Conservation (phyloP, 2,888 invertebrate species). For the Stenichneumon culpator region DNA sequence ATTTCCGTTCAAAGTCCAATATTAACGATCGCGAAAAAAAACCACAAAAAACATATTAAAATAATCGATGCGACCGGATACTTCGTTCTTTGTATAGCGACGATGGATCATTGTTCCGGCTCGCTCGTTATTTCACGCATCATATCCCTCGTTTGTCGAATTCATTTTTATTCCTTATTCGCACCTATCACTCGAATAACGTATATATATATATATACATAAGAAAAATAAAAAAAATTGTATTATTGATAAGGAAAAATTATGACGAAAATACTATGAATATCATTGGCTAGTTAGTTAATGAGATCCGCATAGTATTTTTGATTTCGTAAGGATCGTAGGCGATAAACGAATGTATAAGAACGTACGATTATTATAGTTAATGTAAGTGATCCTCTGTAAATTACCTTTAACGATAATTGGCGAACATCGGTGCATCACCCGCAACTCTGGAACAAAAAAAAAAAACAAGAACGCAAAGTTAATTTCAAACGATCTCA, state of each 20-base stretch:
- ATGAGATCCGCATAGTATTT: conserved; percentile 29
- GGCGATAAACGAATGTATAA: conserved; percentile 49
- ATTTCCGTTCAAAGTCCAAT: conserved; percentile 39
- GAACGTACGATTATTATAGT: conserved; percentile 22
- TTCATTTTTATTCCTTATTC: conserved; percentile 54
- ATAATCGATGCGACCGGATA: conserved; percentile 40
- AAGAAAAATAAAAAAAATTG: conserved; percentile 22
- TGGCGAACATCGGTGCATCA: conserved; percentile 37
- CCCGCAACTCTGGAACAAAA: conserved; percentile 41
- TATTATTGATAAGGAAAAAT: conserved; percentile 8
- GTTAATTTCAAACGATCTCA: conserved; percentile 8
- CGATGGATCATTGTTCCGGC: conserved; percentile 42
- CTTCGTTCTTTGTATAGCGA: conserved; percentile 45
- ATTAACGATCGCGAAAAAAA: conserved; percentile 42
- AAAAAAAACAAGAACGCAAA: background rate
- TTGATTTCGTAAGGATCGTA: conserved; percentile 28
- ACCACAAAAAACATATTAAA: conserved; percentile 10
- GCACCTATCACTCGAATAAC: conserved; percentile 56
- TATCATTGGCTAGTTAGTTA: conserved; percentile 23
- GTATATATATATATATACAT: conserved; percentile 28
- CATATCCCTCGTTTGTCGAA: conserved; percentile 57
- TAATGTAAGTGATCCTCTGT: conserved; percentile 60
- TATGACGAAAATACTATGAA: conserved; percentile 19
- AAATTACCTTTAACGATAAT: conserved; percentile 62
- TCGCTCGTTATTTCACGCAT: conserved; percentile 39